Conservation (phyloP, 2,888 invertebrate species). For the Nephrotoma guestfalica region DNA sequence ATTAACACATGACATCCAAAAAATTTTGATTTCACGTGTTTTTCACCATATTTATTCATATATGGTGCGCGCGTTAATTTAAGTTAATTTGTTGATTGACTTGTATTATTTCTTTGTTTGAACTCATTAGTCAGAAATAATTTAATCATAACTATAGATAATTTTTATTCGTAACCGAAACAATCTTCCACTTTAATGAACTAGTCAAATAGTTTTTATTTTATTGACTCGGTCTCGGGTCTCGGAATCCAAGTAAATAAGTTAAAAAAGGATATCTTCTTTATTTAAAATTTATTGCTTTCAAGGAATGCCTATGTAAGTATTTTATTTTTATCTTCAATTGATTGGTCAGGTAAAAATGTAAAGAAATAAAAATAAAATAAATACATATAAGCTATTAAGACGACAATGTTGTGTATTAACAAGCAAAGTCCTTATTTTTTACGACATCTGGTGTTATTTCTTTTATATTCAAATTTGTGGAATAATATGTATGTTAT, state of each 20-base stretch:
- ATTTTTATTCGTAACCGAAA: neutral
- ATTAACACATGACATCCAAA: too few species aligned
- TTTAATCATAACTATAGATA: neutral
- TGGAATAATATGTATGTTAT: neutral
- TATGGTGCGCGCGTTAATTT: neutral
- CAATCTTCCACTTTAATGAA: neutral
- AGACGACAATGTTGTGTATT: neutral
- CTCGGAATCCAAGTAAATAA: neutral
- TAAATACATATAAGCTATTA: neutral
- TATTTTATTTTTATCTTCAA: neutral
- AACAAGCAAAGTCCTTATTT: neutral
- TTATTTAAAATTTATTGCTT: neutral
- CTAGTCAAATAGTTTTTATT: neutral
- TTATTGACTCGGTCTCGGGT: neutral
- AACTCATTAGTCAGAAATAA: neutral
- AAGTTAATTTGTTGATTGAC: neutral
- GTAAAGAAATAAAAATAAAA: neutral
- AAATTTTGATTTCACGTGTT: too few species aligned
- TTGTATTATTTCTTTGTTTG: neutral
- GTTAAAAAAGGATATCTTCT: neutral
- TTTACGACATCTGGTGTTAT: neutral
- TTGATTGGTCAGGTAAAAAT: neutral
- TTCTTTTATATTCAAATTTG: neutral
- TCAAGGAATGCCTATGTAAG: neutral
- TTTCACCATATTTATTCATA: neutral